Base-by-base conservation (phyloP, 2,797 vertebrate genomes). In the Channallabes apus region DNA sequence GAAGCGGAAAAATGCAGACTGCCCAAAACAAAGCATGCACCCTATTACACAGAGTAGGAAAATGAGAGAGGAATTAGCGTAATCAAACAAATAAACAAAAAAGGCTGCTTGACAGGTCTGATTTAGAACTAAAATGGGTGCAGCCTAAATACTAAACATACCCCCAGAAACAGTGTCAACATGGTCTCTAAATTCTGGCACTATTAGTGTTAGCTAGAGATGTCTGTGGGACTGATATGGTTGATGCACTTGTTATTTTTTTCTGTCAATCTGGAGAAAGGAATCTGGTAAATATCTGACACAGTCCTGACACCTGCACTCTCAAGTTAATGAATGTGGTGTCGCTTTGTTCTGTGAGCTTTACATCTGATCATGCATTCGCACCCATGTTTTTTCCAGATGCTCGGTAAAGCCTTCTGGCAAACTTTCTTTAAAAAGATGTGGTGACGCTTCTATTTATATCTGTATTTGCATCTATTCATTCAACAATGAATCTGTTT, bases 1-100 rank as follows among this genome's bases (percentile, higher is more conserved):
- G 94, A 99, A 99, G 86, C 97, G 97, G 86, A 98, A 97, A 92
- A 97, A 99, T 82, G 95, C 95, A 1, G 97, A 96, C 92, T 97
- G 97, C 85, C 98, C 98, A 88, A 99, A 96, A 93, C 98, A 99
- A 93, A 99, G 95, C 97, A 98, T 98, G 92, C 97, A 99, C 85
- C 98, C 98, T 99, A 92, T 58, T 59, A 84, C 71, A 84, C 59
- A 82, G 20, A 89, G 68, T n/a, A 29, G 62, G n/a, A 35, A n/a
- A 67, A 82, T 15, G 35, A 59, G 61, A 82, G 22, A 46, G 54
- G 56, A 32, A 68, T 71, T 27, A 75, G 22, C 32, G 38, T 54
- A 17, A 15, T 15, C 32, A n/a, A 38, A 59, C 12, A 61, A 78
- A 46, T 7, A 7, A 67, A 15, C 24, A 12, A 51, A 51, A 6